Conservation (phyloP, 2,797 vertebrate species). For the Coregonus sp. region DNA sequence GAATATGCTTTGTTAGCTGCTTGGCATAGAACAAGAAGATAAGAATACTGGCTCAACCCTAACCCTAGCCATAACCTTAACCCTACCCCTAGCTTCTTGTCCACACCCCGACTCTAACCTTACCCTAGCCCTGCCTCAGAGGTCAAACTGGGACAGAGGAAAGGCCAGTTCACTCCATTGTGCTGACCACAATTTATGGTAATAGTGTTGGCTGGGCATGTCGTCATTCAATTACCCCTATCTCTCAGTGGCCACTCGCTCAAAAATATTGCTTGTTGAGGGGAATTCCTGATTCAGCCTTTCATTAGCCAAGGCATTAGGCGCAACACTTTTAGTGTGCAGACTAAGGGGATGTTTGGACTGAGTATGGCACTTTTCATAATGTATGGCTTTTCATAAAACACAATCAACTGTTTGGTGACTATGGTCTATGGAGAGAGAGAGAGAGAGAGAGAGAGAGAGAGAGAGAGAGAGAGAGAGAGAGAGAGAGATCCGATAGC, state of each 20-base stretch:
- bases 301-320: constrained; percentile 16
- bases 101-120: no score
- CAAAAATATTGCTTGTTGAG: constrained; percentile 22
- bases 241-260: constrained; percentile 8
- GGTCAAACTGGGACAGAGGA: constrained; percentile 30
- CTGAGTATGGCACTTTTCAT: background rate
- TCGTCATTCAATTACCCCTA: constrained; percentile 29
- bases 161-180: background rate
- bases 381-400: background rate
- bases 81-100: no score
- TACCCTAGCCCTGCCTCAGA: background rate
- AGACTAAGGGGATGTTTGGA: background rate
- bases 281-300: constrained; percentile 4
- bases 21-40: no score
- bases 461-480: background rate
- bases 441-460: background rate
- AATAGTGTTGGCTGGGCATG: constrained; percentile 24
- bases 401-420: background rate
- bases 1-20: no score
- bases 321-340: constrained; percentile 6
- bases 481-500: no score
- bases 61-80: no score
- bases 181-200: constrained; percentile 11
- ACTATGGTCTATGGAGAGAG: no score
- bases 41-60: no score